Conservation (phyloP, 2,797 vertebrate species). For the Tragopan temminckii region DNA sequence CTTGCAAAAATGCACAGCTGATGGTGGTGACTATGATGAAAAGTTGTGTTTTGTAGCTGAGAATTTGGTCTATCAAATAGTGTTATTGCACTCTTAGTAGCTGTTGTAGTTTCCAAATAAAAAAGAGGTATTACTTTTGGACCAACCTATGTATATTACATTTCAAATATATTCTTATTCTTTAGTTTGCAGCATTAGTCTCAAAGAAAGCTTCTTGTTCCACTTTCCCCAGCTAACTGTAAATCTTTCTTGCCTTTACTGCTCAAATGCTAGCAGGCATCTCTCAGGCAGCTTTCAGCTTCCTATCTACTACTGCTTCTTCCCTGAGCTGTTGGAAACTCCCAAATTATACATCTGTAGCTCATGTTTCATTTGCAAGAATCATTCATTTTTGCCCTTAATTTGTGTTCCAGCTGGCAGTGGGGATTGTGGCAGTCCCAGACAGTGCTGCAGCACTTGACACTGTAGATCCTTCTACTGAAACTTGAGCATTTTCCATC, state of each 20-base stretch:
- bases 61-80: not conserved
- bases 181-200: conserved; percentile 8
- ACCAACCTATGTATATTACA: not conserved
- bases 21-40: not conserved
- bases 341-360: conserved; percentile 8
- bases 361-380: conserved; percentile 21
- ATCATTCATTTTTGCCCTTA: conserved; percentile 16
- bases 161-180: conserved; percentile 34
- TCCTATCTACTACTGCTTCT: conserved; percentile 1
- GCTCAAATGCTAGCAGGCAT: conserved; percentile 7
- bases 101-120: not conserved
- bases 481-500: conserved; percentile 4
- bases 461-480: not conserved
- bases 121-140: not conserved
- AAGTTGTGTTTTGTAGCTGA: not conserved
- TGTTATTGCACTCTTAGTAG: not conserved
- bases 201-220: conserved; percentile 18
- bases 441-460: not conserved
- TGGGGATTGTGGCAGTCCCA: conserved; percentile 4
- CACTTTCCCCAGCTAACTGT: conserved; percentile 20
- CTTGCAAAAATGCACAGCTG: not conserved
- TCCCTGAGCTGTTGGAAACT: conserved; percentile 42
- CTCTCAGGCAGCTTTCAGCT: not conserved
- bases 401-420: not conserved
- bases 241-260: conserved; percentile 7